Evolutionary conservation across 1,140 invertebrate species (phyloP), one percentile per base, ranked within the genome.

Genomic region (Pantala flavescens): DNA sequence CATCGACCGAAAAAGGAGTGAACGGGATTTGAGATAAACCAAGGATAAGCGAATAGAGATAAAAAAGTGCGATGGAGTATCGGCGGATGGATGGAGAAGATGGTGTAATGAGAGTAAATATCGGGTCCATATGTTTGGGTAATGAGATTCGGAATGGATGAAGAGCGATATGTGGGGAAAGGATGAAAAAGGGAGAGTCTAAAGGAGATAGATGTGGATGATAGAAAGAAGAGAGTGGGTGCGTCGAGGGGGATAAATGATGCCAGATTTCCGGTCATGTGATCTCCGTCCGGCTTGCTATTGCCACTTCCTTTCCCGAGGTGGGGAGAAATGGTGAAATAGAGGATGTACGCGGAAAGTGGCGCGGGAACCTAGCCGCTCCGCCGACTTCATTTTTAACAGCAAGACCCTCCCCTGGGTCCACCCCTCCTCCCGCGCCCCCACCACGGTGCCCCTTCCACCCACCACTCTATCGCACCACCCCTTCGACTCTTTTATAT

Each of bases 181-280:
- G 49, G 49, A 21, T 3, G 12, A 12, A 16, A 16, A 63, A 63
- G 49, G 2, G 49, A 63, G 49, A 21, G 49, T 36, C 9, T 5
- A 21, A 12, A 16, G 49, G 49, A 21, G 49, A 21, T 5, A n/a
- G 71, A 23, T 5, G 28, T 16, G 71, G 71, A 16, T 14, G 28
- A 71, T 1, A 23, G 71, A 71, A 21, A 21, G 49, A 21, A 63
- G 71, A 21, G 23, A n/a, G 24, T 16, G 24, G 71, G 71, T 16
- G 24, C 71, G 71, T 72, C 24, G 71, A 63, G 49, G n/a, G 49
- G 49, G 49, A 72, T 72, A 72, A 72, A 72, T 72, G 71, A 72
- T 72, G 71, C 71, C 71, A 72, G 24, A 72, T 72, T 72, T 72
- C 71, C 71, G 71, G 71, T 72, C 71, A 72, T 72, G 71, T 72